phyloP scores from a whole-genome alignment of 2,888 invertebrate species.

The Pimpla rufipes region DNA sequence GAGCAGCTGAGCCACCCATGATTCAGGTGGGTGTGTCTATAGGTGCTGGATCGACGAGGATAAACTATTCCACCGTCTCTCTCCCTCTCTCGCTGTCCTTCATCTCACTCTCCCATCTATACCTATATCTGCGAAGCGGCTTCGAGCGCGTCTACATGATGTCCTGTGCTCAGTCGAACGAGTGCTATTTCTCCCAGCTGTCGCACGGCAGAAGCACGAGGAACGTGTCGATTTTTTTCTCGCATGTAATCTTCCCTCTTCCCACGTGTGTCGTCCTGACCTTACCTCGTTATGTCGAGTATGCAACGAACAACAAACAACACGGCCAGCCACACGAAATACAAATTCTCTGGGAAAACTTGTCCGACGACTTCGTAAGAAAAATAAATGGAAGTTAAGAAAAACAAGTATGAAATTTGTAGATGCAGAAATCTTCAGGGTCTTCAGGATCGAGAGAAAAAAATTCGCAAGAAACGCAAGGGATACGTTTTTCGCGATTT shows the following conservation, averaged over 20 bases:
- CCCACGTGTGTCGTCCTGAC: conserved; percentile 25
- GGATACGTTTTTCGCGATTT: too few species aligned
- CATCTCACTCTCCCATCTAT: not conserved
- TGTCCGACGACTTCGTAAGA: not conserved
- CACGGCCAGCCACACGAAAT: not conserved
- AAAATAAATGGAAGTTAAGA: not conserved
- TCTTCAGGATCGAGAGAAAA: too few species aligned
- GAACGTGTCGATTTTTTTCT: not conserved
- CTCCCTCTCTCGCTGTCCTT: conserved; percentile 16
- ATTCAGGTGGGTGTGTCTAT: conserved; percentile 79
- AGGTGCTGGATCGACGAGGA: conserved; percentile 58
- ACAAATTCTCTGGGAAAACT: not conserved
- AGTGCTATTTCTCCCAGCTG: conserved; percentile 48
- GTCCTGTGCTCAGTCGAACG: conserved; percentile 38
- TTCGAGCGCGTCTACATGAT: conserved; percentile 39
- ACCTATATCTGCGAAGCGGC: not conserved
- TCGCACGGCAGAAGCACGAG: not conserved
- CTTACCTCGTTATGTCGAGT: conserved; percentile 25
- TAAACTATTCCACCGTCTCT: conserved; percentile 31
- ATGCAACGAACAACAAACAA: not conserved
- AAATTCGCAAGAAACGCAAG: too few species aligned
- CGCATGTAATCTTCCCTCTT: conserved; percentile 15
- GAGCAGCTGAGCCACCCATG: conserved; percentile 77
- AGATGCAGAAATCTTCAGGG: not conserved
- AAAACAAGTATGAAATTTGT: too few species aligned